A percentile compares a stretch with the other conserved stretches of the same genome.
phyloP scores from a whole-genome alignment of 2,113 vertebrate genomes.

The Callospermophilus lateralis region DNA sequence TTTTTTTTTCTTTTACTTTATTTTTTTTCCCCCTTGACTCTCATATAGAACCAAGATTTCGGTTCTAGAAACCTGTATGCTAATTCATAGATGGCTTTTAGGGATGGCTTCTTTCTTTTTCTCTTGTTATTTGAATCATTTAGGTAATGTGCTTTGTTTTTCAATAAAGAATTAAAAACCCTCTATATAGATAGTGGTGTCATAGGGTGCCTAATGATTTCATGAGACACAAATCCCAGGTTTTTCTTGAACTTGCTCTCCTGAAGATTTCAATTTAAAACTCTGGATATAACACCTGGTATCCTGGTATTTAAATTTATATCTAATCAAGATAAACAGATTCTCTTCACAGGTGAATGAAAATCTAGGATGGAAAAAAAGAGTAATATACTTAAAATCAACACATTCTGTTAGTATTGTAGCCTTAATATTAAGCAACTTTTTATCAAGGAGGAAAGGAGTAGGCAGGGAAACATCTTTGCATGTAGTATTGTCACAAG shows the following conservation, averaged over 20 bases:
- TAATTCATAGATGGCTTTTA: slow-evolving; percentile 66
- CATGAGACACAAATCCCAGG: background rate
- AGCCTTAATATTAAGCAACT: slow-evolving; percentile 52
- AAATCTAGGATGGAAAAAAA: slow-evolving; percentile 2
- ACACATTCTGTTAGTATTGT: slow-evolving; percentile 64
- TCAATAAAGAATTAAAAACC: slow-evolving; percentile 60
- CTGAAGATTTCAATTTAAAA: slow-evolving; percentile 74
- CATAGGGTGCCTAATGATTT: background rate
- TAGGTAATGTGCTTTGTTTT: slow-evolving; percentile 76
- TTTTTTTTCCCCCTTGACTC: slow-evolving; percentile 24
- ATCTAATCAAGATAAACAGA: slow-evolving; percentile 55
- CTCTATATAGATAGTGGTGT: slow-evolving; percentile 42
- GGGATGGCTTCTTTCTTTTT: background rate
- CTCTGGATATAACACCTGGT: slow-evolving; percentile 57
- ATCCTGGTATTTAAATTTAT: slow-evolving; percentile 54
- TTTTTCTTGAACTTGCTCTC: slow-evolving; percentile 60
- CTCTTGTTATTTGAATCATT: slow-evolving; percentile 35
- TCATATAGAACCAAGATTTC: slow-evolving; percentile 63
- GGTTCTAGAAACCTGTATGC: slow-evolving; percentile 50
- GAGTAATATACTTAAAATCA: slow-evolving; percentile 17
- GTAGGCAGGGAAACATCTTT: background rate
- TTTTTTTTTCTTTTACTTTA: slow-evolving; percentile 46
- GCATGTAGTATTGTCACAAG: background rate
- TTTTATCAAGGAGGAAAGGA: slow-evolving; percentile 42
- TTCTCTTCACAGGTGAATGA: slow-evolving; percentile 51